Conservation (phyloP, 2,797 vertebrate genomes). For the Rhinogobio ventralis region DNA sequence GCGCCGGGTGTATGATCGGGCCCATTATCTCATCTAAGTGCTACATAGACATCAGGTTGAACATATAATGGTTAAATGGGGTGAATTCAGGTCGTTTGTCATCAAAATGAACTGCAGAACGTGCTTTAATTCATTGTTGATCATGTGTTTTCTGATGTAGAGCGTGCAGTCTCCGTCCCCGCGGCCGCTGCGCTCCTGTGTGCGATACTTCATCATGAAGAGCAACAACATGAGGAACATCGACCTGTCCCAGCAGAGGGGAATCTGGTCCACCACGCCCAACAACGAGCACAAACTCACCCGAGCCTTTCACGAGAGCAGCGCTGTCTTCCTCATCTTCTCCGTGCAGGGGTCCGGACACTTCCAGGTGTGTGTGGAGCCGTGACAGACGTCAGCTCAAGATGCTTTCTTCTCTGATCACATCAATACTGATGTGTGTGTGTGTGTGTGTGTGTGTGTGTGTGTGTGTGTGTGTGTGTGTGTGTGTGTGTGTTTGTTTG, state of each 20-base stretch:
- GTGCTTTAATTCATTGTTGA: background rate
- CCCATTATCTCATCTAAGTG: too few relatives aligned
- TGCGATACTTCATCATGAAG: slow-evolving; percentile 94
- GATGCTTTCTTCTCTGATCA: background rate
- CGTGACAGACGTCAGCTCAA: too few relatives aligned
- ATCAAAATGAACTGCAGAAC: background rate
- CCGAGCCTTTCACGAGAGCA: slow-evolving; percentile 83
- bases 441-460: background rate
- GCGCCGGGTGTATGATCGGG: too few relatives aligned
- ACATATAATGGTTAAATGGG: too few relatives aligned
- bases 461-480: too few relatives aligned
- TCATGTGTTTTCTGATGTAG: slow-evolving; percentile 59
- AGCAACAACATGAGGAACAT: slow-evolving; percentile 89
- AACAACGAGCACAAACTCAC: slow-evolving; percentile 87
- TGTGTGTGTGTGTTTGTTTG: background rate
- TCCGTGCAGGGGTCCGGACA: slow-evolving; percentile 92
- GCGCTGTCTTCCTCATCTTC: slow-evolving; percentile 87
- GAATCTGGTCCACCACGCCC: slow-evolving; percentile 91
- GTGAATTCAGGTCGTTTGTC: too few relatives aligned
- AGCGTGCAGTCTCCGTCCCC: slow-evolving; percentile 74
- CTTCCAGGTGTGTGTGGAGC: slow-evolving; percentile 86
- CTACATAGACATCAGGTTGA: too few relatives aligned
- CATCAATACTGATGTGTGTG: background rate
- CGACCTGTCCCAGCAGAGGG: slow-evolving; percentile 89
- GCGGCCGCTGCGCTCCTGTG: slow-evolving; percentile 52